Evolutionary conservation across 1,140 invertebrate genomes (phyloP).

Genomic region (Drosophila murphyi): DNA sequence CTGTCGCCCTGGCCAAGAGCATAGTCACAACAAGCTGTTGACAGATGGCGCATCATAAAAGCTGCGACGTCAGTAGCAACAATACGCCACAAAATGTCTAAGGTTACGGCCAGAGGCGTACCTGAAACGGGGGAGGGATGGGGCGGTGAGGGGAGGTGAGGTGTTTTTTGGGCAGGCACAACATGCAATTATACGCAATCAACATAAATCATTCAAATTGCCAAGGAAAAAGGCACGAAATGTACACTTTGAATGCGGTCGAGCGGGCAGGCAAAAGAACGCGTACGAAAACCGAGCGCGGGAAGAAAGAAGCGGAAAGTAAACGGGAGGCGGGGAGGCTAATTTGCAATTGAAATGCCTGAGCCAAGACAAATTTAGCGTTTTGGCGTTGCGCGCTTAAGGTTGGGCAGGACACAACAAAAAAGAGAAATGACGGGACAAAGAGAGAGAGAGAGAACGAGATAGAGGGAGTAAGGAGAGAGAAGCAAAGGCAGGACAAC

Average conservation of each 20-base stretch:
- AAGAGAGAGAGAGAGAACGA: not conserved
- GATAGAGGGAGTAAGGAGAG: slow-evolving; percentile 1
- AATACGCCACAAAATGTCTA: slow-evolving; percentile 70
- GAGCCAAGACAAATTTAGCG: slow-evolving; percentile 61
- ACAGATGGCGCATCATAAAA: slow-evolving; percentile 79
- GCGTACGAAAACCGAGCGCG: not conserved
- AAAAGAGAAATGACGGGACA: not conserved
- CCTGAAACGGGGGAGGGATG: not conserved
- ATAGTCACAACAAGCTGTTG: slow-evolving; percentile 73
- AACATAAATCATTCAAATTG: slow-evolving; percentile 82
- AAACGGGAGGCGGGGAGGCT: slow-evolving; percentile 43
- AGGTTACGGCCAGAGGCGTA: slow-evolving; percentile 47
- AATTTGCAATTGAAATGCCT: slow-evolving; percentile 80
- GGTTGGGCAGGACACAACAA: slow-evolving; percentile 10
- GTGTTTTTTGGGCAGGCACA: slow-evolving; percentile 48
- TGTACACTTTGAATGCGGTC: slow-evolving; percentile 50
- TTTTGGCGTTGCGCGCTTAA: slow-evolving; percentile 36
- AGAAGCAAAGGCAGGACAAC: slow-evolving; percentile 11
- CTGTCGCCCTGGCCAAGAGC: not conserved
- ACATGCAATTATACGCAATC: slow-evolving; percentile 82
- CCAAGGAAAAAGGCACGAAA: slow-evolving; percentile 49
- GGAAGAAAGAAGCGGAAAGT: slow-evolving; percentile 14
- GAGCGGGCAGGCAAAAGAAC: slow-evolving; percentile 32
- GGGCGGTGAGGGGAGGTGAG: not conserved
- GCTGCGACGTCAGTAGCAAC: slow-evolving; percentile 46